Percentiles rank a stretch among this genome's conserved stretches.
Evolutionary conservation across 2,888 invertebrate species (phyloP).

Genomic region (Lasioglossum oenotherae): DNA sequence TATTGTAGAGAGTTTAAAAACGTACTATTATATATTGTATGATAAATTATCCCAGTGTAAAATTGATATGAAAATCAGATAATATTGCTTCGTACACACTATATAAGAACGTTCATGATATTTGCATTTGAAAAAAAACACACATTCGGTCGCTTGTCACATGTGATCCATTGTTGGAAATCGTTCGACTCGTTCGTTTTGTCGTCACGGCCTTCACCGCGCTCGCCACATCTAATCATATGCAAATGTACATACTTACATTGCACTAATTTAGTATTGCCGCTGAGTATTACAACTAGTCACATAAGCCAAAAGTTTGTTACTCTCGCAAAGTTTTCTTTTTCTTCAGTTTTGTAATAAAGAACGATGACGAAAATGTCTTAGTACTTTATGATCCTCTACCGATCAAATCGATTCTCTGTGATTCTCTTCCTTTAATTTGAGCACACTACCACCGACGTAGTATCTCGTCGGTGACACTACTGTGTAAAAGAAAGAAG

Average conservation of each 20-base stretch:
- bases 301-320: constrained; percentile 83
- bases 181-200: constrained; percentile 12
- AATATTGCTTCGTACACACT: constrained; percentile 19
- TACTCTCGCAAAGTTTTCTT: constrained; percentile 81
- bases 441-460: no score
- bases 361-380: constrained; percentile 73
- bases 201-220: constrained; percentile 14
- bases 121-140: background rate
- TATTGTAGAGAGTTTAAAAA: background rate
- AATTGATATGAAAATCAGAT: background rate
- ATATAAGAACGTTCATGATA: background rate
- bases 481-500: no score
- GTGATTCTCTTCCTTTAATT: background rate
- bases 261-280: constrained; percentile 82
- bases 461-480: no score
- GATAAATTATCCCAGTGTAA: background rate
- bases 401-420: no score
- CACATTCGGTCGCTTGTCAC: background rate
- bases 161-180: background rate
- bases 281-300: constrained; percentile 83
- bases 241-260: constrained; percentile 74
- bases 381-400: no score
- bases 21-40: background rate
- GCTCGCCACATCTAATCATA: constrained; percentile 49
- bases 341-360: constrained; percentile 82